phyloP scores from a whole-genome alignment of 2,888 invertebrate species.

The Scaptomyza flava region DNA sequence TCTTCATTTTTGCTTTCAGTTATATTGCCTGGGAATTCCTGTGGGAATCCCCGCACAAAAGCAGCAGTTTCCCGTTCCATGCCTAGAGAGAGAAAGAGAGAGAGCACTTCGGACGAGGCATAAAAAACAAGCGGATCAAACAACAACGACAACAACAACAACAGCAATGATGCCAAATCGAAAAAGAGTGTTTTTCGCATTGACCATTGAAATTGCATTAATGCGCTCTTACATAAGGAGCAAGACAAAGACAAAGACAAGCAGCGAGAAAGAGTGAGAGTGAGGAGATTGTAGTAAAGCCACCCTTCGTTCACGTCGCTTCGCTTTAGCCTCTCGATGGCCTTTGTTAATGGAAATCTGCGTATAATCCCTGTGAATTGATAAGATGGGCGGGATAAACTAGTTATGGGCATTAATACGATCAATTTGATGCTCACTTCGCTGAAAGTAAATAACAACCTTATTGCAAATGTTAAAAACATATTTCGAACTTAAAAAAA shows the following conservation, averaged over 20 bases:
- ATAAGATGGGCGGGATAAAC: slow-evolving; percentile 84
- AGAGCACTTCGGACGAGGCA: slow-evolving; percentile 22
- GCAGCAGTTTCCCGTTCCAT: slow-evolving; percentile 15
- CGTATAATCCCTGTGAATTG: slow-evolving; percentile 83
- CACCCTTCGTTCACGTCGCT: slow-evolving; percentile 22
- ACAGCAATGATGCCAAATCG: slow-evolving; percentile 71
- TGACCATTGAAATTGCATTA: slow-evolving; percentile 82
- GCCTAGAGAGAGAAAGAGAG: background rate
- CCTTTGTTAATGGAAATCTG: slow-evolving; percentile 81
- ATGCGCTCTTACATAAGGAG: slow-evolving; percentile 38
- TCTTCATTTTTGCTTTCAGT: slow-evolving; percentile 82
- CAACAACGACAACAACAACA: slow-evolving; percentile 22
- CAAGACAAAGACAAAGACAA: background rate
- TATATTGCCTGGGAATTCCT: slow-evolving; percentile 83
- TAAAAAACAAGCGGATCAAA: slow-evolving; percentile 79
- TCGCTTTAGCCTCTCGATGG: background rate
- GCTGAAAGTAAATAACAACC: slow-evolving; percentile 82
- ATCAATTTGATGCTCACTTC: slow-evolving; percentile 85
- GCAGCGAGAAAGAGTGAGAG: background rate
- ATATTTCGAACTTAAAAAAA: slow-evolving; percentile 41
- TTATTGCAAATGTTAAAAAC: slow-evolving; percentile 76
- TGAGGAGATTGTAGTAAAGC: slow-evolving; percentile 6
- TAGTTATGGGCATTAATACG: slow-evolving; percentile 85
- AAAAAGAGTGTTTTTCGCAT: slow-evolving; percentile 79
- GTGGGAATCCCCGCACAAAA: slow-evolving; percentile 61